Base-by-base conservation (phyloP, 2,113 vertebrate species). In the Myiozetetes cayanensis region DNA sequence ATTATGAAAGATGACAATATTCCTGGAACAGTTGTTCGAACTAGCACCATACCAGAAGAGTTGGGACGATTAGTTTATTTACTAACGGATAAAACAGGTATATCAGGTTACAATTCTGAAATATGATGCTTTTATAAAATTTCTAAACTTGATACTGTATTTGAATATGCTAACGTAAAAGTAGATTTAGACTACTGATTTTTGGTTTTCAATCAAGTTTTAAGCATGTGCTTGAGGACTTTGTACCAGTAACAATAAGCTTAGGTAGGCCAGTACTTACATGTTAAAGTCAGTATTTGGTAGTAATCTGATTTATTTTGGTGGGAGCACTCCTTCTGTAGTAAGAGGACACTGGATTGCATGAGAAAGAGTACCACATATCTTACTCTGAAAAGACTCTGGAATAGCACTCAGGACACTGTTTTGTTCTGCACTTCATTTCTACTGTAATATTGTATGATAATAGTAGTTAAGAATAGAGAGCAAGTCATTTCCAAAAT, bases 11-110 rank as follows among this genome's bases (percentile, higher is more conserved):
- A 99, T n/a, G 98, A 99, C 91, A 98, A 98, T 94, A 99, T 99
- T 77, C 99, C 99, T 2, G 99, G 99, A 63, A 99, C 99, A 1
- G 99, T 99, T 30, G 99, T 99, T 53, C 98, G 99, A 91, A 99
- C 99, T 88, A 99, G 99, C 97, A 99, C 99, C 92, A 99, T 99
- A 96, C 99, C 99, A 5, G 99, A 99, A 95, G 99, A 99, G 89
- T 97, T 99, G 89, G 99, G 99, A 55, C 98, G 99, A 56, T 97
- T 99, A 44, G 99, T 99, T 28, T 99, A 99, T 91, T 98, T 99
- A 68, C 98, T 99, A 67, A 99, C 99, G 5, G 99, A 99, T 97
- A 99, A 99, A 97, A 99, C 99, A 89, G 99, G 99, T 99, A 98
- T 75, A 89, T 85, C 80, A 85, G 66, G 68, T 78, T 94, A 65